These are phyloP conservation scores for Drosophila suzukii DNA, from an alignment of 1,140 invertebrate genomes.

Conservation along the genomic window DNA sequence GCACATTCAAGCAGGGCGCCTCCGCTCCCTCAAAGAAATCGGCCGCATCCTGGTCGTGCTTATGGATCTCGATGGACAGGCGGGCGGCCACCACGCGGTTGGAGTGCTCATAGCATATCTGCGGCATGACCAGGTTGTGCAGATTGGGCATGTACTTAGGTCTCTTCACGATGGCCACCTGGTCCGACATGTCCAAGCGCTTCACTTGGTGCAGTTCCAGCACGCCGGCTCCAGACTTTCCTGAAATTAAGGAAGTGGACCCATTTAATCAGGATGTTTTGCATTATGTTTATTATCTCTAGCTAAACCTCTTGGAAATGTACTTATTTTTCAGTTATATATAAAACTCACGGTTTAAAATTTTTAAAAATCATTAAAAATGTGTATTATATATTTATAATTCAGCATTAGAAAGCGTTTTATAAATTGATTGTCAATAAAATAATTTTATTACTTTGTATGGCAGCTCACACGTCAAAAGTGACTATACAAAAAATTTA, in stretches of 20 bases:
- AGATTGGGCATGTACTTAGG: slow-evolving; percentile 1
- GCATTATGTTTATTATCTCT: no score
- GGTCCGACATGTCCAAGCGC: no score
- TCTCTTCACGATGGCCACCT: background rate
- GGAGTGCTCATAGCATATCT: background rate
- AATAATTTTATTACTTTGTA: background rate
- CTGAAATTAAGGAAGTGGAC: background rate
- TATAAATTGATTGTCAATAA: background rate
- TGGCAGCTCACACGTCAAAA: background rate
- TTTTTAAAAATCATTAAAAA: no score
- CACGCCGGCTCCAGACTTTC: background rate
- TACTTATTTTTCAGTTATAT: no score
- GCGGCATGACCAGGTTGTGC: background rate
- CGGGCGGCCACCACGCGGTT: background rate
- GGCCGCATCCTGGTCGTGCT: background rate
- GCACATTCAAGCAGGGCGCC: background rate
- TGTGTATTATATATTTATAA: no score
- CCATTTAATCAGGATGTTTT: no score
- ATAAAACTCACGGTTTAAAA: no score
- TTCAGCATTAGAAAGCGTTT: no score
- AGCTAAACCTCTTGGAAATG: no score
- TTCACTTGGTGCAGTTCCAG: background rate
- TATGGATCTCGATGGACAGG: background rate
- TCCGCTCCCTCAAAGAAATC: background rate
- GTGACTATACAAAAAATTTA: no score